phyloP scores from a whole-genome alignment of 2,113 vertebrate genomes.

The Megalops atlanticus region DNA sequence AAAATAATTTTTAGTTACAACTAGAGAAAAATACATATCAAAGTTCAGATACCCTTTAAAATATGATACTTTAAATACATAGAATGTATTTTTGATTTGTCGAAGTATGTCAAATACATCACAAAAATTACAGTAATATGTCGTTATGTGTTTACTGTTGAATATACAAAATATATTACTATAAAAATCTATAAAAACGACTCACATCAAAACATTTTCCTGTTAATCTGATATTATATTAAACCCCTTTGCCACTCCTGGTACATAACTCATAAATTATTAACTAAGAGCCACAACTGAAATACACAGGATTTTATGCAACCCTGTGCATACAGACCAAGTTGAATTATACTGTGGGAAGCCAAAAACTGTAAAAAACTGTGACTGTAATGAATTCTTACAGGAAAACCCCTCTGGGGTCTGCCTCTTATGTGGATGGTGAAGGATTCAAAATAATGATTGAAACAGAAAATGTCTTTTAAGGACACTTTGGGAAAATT shows the following conservation, averaged over 20 bases:
- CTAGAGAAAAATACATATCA: background rate
- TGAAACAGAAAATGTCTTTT: background rate
- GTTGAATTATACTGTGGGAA: too few species aligned
- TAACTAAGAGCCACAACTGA: background rate
- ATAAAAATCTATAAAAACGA: background rate
- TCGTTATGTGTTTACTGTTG: background rate
- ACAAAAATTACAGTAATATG: background rate
- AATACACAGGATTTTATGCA: background rate
- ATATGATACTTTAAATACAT: background rate
- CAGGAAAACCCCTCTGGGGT: background rate
- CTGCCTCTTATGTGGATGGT: background rate
- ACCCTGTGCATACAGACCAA: background rate
- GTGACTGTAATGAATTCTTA: background rate
- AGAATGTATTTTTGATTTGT: background rate
- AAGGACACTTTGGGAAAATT: background rate
- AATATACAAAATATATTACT: slow-evolving; percentile 1
- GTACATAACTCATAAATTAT: background rate
- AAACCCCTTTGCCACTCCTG: background rate
- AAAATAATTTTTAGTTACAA: background rate
- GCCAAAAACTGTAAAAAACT: background rate
- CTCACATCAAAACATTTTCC: background rate
- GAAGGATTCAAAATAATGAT: slow-evolving; percentile 1
- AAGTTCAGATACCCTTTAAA: background rate
- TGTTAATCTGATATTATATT: background rate
- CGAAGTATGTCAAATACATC: background rate